These are phyloP conservation scores for Drosophila antonietae DNA, from an alignment of 2,888 invertebrate genomes.

Conservation along the genomic window DNA sequence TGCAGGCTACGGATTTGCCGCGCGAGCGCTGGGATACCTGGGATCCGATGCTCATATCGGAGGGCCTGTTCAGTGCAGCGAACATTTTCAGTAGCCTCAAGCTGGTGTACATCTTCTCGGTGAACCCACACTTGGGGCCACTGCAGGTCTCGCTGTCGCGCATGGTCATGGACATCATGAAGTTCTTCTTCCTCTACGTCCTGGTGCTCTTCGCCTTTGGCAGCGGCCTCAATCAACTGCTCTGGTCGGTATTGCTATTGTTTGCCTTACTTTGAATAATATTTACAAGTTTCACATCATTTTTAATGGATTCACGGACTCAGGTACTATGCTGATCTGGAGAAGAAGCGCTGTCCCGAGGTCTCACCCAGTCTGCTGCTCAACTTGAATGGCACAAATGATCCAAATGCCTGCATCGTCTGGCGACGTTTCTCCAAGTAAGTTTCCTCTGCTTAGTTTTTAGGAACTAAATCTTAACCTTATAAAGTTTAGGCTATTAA, in stretches of 20 bases:
- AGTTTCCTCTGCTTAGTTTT: conserved; percentile 65
- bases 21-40: conserved; percentile 98
- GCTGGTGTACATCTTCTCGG: conserved; percentile 98
- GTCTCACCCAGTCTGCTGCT: conserved; percentile 85
- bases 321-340: conserved; percentile 96
- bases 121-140: conserved; percentile 98
- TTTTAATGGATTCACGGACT: not conserved
- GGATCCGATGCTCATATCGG: conserved; percentile 99
- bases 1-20: conserved; percentile 88
- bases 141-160: conserved; percentile 95
- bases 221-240: conserved; percentile 88
- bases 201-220: conserved; percentile 97
- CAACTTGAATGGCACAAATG: conserved; percentile 83
- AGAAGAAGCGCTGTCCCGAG: conserved; percentile 91
- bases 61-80: conserved; percentile 98
- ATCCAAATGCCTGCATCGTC: conserved; percentile 92
- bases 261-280: too few relatives aligned
- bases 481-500: too few relatives aligned
- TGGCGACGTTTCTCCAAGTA: conserved; percentile 96
- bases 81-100: conserved; percentile 96
- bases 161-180: conserved; percentile 98
- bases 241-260: conserved; percentile 76
- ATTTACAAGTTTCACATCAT: not conserved
- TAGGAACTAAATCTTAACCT: too few relatives aligned
- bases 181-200: conserved; percentile 97